Percentiles rank a stretch among this genome's conserved stretches.
Conservation (phyloP, 1,140 invertebrate genomes). For the Yoshiicerus persimilis region DNA sequence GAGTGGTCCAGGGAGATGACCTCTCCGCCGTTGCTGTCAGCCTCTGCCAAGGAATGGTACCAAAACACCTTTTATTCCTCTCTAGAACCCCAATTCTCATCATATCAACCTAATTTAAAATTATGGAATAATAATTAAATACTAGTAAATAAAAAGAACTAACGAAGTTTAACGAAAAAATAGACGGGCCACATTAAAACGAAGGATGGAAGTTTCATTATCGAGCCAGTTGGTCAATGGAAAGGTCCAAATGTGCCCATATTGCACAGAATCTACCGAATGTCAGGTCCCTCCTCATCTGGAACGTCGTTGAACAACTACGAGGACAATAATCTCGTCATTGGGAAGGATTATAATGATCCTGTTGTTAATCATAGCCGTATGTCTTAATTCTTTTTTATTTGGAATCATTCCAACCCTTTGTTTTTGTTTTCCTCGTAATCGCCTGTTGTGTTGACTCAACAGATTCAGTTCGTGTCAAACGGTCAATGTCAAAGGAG, state of each 20-base stretch:
- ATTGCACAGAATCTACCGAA: slow-evolving; percentile 37
- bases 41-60: slow-evolving; percentile 76
- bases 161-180: neutral
- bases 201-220: slow-evolving; percentile 61
- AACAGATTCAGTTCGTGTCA: neutral
- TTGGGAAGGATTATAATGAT: neutral
- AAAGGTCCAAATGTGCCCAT: slow-evolving; percentile 32
- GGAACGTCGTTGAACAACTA: neutral
- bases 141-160: neutral
- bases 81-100: too few relatives aligned
- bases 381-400: neutral
- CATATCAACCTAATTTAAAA: too few relatives aligned
- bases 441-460: neutral
- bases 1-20: slow-evolving; percentile 66
- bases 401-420: neutral
- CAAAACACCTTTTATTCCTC: too few relatives aligned
- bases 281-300: neutral
- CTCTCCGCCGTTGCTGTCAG: slow-evolving; percentile 67
- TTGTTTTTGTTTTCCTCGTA: neutral
- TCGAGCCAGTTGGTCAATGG: slow-evolving; percentile 61
- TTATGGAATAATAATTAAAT: neutral
- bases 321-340: neutral
- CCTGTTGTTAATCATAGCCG: neutral
- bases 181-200: slow-evolving; percentile 67
- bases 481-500: slow-evolving; percentile 44